Conservation (phyloP, 2,888 invertebrate genomes). For the Machimus rusticus region DNA sequence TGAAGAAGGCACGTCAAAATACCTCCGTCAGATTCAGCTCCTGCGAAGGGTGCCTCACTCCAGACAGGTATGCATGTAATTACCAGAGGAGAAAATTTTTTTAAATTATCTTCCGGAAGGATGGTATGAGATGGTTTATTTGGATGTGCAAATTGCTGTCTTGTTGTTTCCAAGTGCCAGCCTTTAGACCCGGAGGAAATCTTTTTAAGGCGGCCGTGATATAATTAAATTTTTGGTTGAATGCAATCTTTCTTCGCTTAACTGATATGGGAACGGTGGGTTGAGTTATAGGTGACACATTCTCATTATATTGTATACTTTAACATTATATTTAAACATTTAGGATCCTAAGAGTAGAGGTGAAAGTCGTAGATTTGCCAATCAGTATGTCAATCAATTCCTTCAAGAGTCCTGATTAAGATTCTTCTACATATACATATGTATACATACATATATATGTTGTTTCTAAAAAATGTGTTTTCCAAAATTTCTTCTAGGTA, state of each 20-base stretch:
- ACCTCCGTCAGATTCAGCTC: constrained; percentile 19
- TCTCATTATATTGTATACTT: neutral
- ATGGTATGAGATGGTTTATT: neutral
- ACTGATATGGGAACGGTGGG: neutral
- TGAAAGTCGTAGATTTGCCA: neutral
- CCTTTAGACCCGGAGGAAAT: neutral
- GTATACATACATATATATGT: too few relatives aligned
- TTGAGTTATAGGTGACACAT: neutral
- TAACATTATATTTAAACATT: neutral
- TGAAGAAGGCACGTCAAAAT: constrained; percentile 30
- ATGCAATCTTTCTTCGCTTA: neutral
- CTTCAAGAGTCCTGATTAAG: too few relatives aligned
- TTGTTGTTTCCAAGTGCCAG: neutral
- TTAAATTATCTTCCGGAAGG: neutral
- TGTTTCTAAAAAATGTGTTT: too few relatives aligned
- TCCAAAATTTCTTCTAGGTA: too few relatives aligned
- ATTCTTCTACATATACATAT: too few relatives aligned
- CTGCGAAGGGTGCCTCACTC: neutral
- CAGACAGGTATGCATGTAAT: neutral
- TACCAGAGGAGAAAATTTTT: neutral
- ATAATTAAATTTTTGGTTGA: neutral
- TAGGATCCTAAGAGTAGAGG: neutral
- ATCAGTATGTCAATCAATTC: too few relatives aligned
- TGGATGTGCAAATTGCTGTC: neutral
- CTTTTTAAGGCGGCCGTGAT: neutral